phyloP scores from a whole-genome alignment of 2,888 invertebrate genomes.

The Ochropleura leucogaster region DNA sequence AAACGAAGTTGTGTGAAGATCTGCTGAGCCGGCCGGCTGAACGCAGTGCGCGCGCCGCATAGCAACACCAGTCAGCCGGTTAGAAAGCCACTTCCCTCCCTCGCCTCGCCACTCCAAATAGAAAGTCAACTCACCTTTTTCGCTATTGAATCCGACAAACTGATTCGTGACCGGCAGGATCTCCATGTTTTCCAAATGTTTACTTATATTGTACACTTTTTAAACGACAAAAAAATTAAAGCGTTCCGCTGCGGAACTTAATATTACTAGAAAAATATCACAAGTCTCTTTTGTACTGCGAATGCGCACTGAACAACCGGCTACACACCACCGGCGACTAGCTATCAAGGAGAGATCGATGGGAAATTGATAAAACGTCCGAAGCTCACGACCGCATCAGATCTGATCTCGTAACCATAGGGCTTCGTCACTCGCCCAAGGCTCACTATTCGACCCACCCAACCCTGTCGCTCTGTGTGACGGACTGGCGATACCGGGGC shows the following conservation, averaged over 20 bases:
- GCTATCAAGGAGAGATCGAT: conserved; percentile 87
- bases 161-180: conserved; percentile 94
- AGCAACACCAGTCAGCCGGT: conserved; percentile 84
- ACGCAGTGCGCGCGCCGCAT: conserved; percentile 84
- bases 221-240: conserved; percentile 81
- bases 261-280: conserved; percentile 89
- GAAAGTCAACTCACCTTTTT: conserved; percentile 92
- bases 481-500: conserved; percentile 87
- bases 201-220: conserved; percentile 91
- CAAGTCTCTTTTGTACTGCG: conserved; percentile 90
- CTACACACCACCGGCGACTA: conserved; percentile 84
- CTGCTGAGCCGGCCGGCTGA: conserved; percentile 45
- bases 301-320: conserved; percentile 87
- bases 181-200: conserved; percentile 93
- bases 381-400: conserved; percentile 88
- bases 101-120: conserved; percentile 74
- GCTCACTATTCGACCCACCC: conserved; percentile 87
- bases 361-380: conserved; percentile 83
- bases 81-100: conserved; percentile 86
- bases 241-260: conserved; percentile 87
- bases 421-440: conserved; percentile 88
- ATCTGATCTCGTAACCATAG: conserved; percentile 90
- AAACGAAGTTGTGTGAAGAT: conserved; percentile 15
- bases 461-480: conserved; percentile 88
- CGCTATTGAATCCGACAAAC: conserved; percentile 94